Evolutionary conservation across 2,888 invertebrate species (phyloP), one percentile per base, ranked within the genome.

Genomic region (Clanis bilineata): DNA sequence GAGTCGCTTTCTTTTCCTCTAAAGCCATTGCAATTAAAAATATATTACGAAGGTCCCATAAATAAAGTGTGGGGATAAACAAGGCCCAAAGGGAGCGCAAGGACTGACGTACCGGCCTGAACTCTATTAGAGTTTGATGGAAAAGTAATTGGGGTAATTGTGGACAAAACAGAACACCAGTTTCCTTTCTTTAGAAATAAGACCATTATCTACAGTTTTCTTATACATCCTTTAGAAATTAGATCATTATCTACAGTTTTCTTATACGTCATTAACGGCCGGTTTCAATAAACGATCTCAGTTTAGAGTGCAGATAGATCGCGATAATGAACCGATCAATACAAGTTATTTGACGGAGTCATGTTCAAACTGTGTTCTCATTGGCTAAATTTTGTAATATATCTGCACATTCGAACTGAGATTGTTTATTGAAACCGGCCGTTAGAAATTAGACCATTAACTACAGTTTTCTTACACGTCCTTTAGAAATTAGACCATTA

Each of bases 91-190:
- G 59, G 56, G 56, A 59, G 56, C 55, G 22, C 55, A 59, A 59
- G 56, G 59, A 44, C 56, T 54, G 23, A 56, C 47, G 25, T 28
- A 62, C 9, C 51, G 61, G 60, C 59, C 57, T 62, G 55, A 62
- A 64, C 64, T 64, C 66, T 69, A 76, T 81, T 80, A 78, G 66
- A 60, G 57, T 60, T 59, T 76, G 76, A 84, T 85, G 72, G 76
- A 75, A 82, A 80, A 78, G 68, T 79, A 83, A 86, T 85, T 76
- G 79, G 65, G 62, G 54, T 57, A 68, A 76, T 76, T 70, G 66
- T 54, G 64, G 61, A 59, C 28, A 56, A 59, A 60, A 63, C 54
- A 57, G 57, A 66, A 62, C 57, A 63, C 64, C 44, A 63, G 36
- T 55, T 59, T 21, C 44, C 44, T 39, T 32, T 21, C 7, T 59